A percentile compares a stretch with the other conserved stretches of the same genome.
Conservation (phyloP, 30 jellyfish, hydroid and myxozoan genomes). For the Aurelia coerulea region DNA sequence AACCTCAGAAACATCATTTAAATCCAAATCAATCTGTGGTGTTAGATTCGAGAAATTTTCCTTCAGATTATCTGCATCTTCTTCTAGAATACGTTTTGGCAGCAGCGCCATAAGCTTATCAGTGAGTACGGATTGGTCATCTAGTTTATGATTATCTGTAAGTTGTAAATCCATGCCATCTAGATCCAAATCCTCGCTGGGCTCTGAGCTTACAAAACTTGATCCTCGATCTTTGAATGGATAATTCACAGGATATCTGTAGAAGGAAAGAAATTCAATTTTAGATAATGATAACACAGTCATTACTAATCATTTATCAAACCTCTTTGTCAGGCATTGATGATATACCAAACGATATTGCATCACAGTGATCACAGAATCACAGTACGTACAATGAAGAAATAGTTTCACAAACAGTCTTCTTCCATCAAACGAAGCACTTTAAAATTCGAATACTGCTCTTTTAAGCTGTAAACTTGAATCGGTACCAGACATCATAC, state of each 20-base stretch:
- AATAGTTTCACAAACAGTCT: too few relatives aligned
- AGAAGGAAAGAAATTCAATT: not conserved
- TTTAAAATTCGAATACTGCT: too few relatives aligned
- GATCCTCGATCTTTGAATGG: not conserved
- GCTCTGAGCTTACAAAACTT: not conserved
- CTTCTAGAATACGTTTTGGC: not conserved
- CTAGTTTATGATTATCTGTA: not conserved
- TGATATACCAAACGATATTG: too few relatives aligned
- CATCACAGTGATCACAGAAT: too few relatives aligned
- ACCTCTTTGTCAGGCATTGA: too few relatives aligned
- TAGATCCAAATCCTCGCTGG: slow-evolving; percentile 6
- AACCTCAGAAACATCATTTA: too few relatives aligned
- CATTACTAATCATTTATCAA: too few relatives aligned
- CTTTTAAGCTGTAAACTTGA: too few relatives aligned
- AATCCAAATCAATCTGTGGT: not conserved
- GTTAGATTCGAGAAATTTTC: not conserved
- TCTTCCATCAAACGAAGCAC: too few relatives aligned
- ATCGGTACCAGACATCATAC: too few relatives aligned
- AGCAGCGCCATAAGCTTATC: not conserved
- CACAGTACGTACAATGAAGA: too few relatives aligned
- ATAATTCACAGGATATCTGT: not conserved
- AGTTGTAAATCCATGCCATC: not conserved
- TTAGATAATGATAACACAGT: too few relatives aligned
- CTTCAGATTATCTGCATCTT: not conserved
- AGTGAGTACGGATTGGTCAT: not conserved